Base-by-base conservation (phyloP, 2,797 vertebrate species). In the Scyliorhinus canicula region DNA sequence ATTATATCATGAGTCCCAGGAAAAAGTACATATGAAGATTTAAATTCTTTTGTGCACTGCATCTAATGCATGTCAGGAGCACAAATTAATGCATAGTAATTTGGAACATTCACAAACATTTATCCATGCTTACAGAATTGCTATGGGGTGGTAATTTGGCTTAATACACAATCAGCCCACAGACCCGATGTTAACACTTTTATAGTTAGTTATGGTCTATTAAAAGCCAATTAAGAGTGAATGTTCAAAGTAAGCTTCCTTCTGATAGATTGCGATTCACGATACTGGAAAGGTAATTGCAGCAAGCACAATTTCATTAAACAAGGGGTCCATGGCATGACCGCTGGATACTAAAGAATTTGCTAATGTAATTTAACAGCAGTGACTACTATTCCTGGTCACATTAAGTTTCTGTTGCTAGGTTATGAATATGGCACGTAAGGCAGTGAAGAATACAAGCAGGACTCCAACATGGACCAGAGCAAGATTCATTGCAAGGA, bases 171-270 rank as follows among this genome's bases (percentile, higher is more conserved):
- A 40, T 44, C 77, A 79, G 44, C 19, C 77, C 77, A 82, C 44
- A 82, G 40, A 3, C 21, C 40, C 79, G 7, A 47, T 82, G 44
- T 82, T 47, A 82, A 24, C 79, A 82, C 21, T 82, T 82, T 47
- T 47, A 79, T 44, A 16, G 16, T 79, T 79, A 21, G 77, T 79
- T 79, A 47, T 6, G 79, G 79, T 47, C 44, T 40, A 91, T 44
- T 91, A 91, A 40, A 60, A 65, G 88, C n/a, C 88, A 91, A 50
- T 91, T 24, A 65, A 8, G n/a, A 91, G 40, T 91, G n/a, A 91
- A 63, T 44, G 4, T n/a, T 40, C 35, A 55, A 90, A 57, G 28
- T n/a, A 90, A 3, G 40, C 24, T 91, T 88, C 85, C 40, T 65
- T 91, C n/a, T 40, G 57, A 91, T 44, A 26, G 44, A 63, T 65